Conservation (phyloP, 2,113 vertebrate genomes). For the Caranx ignobilis region DNA sequence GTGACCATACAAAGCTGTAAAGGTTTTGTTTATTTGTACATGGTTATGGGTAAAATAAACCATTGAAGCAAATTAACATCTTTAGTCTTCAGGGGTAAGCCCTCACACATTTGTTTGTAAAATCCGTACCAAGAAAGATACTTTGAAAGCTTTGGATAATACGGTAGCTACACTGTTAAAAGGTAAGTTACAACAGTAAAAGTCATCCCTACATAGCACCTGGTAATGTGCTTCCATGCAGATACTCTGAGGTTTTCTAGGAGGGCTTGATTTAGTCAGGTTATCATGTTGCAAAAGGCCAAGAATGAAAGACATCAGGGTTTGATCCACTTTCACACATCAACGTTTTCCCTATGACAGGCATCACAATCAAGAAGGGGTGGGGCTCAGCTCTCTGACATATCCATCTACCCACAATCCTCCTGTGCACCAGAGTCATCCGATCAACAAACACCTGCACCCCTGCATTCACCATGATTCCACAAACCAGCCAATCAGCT, state of each 20-base stretch:
- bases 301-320: conserved; percentile 32
- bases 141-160: conserved; percentile 43
- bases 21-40: conserved; percentile 86
- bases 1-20: conserved; percentile 85
- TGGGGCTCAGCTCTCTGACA: conserved; percentile 72
- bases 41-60: conserved; percentile 86
- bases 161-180: conserved; percentile 41
- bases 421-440: conserved; percentile 84
- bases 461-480: conserved; percentile 81
- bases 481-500: conserved; percentile 75
- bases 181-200: conserved; percentile 72
- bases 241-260: not conserved
- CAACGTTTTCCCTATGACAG: conserved; percentile 48
- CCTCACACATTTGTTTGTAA: conserved; percentile 57
- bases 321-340: conserved; percentile 51
- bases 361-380: conserved; percentile 64
- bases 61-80: conserved; percentile 80
- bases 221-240: conserved; percentile 40
- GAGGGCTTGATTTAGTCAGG: conserved; percentile 39
- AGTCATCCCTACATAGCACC: conserved; percentile 41
- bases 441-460: conserved; percentile 81
- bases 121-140: conserved; percentile 24
- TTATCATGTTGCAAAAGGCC: conserved; percentile 34
- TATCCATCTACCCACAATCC: conserved; percentile 83
- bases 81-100: conserved; percentile 79